These are phyloP conservation scores for Phaedon cochleariae DNA, from an alignment of 2,888 invertebrate species.

Conservation along the genomic window DNA sequence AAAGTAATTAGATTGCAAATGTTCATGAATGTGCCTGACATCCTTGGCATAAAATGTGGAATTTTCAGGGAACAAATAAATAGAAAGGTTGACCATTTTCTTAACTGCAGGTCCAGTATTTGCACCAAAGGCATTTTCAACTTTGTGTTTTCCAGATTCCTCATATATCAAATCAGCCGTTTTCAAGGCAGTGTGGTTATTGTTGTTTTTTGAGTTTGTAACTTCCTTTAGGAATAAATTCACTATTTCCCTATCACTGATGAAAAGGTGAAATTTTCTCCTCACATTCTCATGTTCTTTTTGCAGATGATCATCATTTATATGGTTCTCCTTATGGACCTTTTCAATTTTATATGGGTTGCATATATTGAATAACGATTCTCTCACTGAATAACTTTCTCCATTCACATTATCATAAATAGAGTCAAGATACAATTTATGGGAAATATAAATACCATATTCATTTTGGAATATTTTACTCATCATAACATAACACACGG, in stretches of 20 bases:
- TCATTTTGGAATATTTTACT: slow-evolving; percentile 45
- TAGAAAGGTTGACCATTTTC: slow-evolving; percentile 62
- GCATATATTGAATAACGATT: slow-evolving; percentile 63
- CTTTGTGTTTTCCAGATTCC: slow-evolving; percentile 35
- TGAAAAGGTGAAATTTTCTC: slow-evolving; percentile 22
- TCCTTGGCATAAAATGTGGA: slow-evolving; percentile 75
- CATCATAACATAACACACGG: too few species aligned
- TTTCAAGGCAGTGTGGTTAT: slow-evolving; percentile 41
- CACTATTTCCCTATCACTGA: background rate
- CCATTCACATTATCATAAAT: slow-evolving; percentile 54
- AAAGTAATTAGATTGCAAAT: slow-evolving; percentile 66
- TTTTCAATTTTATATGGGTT: slow-evolving; percentile 55
- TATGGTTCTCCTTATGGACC: slow-evolving; percentile 17
- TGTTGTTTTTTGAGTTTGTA: slow-evolving; percentile 1
- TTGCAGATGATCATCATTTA: slow-evolving; percentile 33
- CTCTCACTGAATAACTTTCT: slow-evolving; percentile 40
- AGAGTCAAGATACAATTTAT: slow-evolving; percentile 61
- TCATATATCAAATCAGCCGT: slow-evolving; percentile 44
- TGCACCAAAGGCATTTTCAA: slow-evolving; percentile 64
- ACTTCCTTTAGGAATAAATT: slow-evolving; percentile 6
- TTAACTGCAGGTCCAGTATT: slow-evolving; percentile 63
- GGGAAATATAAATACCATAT: slow-evolving; percentile 64
- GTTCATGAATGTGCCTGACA: slow-evolving; percentile 67
- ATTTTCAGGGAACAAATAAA: slow-evolving; percentile 73
- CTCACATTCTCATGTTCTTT: slow-evolving; percentile 31